Evolutionary conservation across 2,113 vertebrate species (phyloP), one percentile per base, ranked within the genome.

Genomic region (Cyprinus carpio): DNA sequence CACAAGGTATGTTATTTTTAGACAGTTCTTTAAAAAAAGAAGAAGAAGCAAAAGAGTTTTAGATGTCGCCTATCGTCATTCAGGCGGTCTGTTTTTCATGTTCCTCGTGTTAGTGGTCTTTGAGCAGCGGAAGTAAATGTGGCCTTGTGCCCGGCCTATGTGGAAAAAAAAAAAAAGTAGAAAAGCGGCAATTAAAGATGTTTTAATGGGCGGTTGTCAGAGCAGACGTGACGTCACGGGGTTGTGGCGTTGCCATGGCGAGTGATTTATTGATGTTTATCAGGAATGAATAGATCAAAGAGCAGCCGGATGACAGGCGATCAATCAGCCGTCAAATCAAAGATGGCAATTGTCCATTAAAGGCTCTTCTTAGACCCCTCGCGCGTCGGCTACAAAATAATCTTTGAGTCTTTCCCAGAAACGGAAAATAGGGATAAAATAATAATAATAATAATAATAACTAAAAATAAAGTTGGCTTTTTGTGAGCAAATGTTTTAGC

Each of bases 211-310:
- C 85, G 90, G 92, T 91, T 95, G 93, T 94, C 94, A 95, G 95
- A 93, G 93, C 94, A 93, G 93, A 90, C 83, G 91, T 97, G 96
- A 97, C 96, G 96, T 96, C 96, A 97, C 91, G 76, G 92, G 94
- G 93, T 89, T 93, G 65, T 91, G 90, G 94, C 92, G 94, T 95
- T 96, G 94, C 96, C 93, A 95, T 91, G 91, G 93, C 92, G 87
- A 94, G 93, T 97, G 96, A 98, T 97, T 98, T 97, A 98, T 98
- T 96, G 96, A 98, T 96, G 96, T 96, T 97, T 96, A 99, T 98
- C 95, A 95, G 96, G 95, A 97, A 97, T 96, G 96, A 98, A 97
- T 96, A 98, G 97, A 98, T 99, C 97, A 98, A 99, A 99, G 96
- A 94, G 94, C 89, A 93, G 92, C 92, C 91, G 90, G 93, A 95